Base-by-base conservation (phyloP, 2,888 invertebrate genomes). In the Diaperis boleti region DNA sequence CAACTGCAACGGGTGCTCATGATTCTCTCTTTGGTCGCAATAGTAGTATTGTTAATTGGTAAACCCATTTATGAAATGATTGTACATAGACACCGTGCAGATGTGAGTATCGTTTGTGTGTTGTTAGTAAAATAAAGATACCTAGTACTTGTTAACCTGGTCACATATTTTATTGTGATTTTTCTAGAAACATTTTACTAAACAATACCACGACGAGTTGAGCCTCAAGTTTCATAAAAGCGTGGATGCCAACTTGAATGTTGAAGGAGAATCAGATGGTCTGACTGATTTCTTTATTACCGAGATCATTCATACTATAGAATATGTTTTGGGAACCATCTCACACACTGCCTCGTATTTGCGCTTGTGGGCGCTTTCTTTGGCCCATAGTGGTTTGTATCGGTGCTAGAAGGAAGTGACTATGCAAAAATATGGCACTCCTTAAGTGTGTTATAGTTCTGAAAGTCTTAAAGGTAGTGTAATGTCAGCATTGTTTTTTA, bases 291-390 rank as follows among this genome's bases (percentile, higher is more conserved):
- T 96, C 71, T 92, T 95, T 85, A 95, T 98, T 74, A 92, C 95
- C 80, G 96, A 97, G 78, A 91, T 89, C 11, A 98, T 98, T 74
- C 96, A 98, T 82, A 98, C 98, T 1, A 96, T 98, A 65, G 98
- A 98, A 83, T 98, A 95, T 77, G 95, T 96, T 68, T 87, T 98
- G 66, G 96, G 97, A 74, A 96, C 96, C 62, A 91, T 98, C 69
- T 97, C 97, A 0, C 96, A 98, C 78, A 98, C 98, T 0, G 98
- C 98, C 0, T 97, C 96, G 0, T 98, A 98, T 80, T 87, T 98
- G 35, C 93, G 98, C 74, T 85, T 98, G 67, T 98, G 98, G 98
- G 98, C 98, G 6, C 83, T 98, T 72, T 96, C 96, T 42, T 85
- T 98, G 64, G 98, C 98, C 72, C 98, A 98, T 83, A 93, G 95